phyloP scores from a whole-genome alignment of 2,888 invertebrate species.

The Piscicola geometra region DNA sequence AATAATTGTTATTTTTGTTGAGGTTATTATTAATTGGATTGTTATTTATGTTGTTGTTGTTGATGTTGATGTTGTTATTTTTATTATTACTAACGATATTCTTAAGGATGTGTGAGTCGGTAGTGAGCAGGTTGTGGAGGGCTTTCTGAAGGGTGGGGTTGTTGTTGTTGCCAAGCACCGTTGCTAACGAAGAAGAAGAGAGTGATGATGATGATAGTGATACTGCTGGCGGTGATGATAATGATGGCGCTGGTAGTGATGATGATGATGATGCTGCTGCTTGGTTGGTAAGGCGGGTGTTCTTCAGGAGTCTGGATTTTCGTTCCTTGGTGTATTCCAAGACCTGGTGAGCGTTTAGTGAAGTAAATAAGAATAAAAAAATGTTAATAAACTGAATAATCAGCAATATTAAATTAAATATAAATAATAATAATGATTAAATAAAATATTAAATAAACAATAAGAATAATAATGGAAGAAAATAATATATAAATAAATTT shows the following conservation, averaged over 20 bases:
- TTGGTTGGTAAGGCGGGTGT: neutral
- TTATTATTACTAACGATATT: neutral
- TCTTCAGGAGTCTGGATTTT: neutral
- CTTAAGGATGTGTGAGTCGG: constrained; percentile 45
- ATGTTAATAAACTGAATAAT: no score
- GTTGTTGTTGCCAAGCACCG: constrained; percentile 54
- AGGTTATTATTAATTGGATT: no score
- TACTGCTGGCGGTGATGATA: neutral
- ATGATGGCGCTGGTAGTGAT: neutral
- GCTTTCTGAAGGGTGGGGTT: constrained; percentile 57
- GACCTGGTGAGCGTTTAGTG: neutral
- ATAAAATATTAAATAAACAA: no score
- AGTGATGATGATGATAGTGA: neutral
- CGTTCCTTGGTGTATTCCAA: neutral
- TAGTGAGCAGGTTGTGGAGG: constrained; percentile 56
- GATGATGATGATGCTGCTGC: neutral
- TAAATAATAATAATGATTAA: no score
- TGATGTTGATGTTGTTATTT: constrained; percentile 1
- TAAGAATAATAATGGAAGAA: neutral
- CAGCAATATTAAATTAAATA: no score
- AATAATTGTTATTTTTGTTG: no score
- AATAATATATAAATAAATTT: neutral
- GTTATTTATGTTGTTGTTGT: neutral
- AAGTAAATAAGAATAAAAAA: no score
- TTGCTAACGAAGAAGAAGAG: constrained; percentile 3